Evolutionary conservation across 2,888 invertebrate genomes (phyloP).

Genomic region (Chymomyza fuscimana): DNA sequence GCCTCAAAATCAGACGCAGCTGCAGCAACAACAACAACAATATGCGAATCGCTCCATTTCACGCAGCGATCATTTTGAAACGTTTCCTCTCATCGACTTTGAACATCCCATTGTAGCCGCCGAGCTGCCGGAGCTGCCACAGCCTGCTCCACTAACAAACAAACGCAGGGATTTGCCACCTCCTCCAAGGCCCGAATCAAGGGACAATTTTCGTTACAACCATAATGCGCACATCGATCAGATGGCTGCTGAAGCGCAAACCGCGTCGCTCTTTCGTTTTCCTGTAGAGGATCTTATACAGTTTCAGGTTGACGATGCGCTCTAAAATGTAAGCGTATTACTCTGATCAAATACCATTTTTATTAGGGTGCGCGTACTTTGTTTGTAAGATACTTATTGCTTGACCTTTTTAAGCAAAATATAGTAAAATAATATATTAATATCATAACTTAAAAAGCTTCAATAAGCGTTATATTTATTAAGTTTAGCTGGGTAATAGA

Average conservation of each 20-base stretch:
- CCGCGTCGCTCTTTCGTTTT: slow-evolving; percentile 77
- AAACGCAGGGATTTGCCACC: slow-evolving; percentile 38
- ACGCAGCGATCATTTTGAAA: slow-evolving; percentile 62
- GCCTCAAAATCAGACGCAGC: slow-evolving; percentile 20
- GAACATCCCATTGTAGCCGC: slow-evolving; percentile 76
- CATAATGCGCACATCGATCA: slow-evolving; percentile 68
- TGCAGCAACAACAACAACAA: slow-evolving; percentile 14
- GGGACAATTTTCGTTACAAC: slow-evolving; percentile 52
- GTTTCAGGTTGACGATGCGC: slow-evolving; percentile 78
- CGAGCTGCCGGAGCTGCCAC: slow-evolving; percentile 57
- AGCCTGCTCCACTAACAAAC: slow-evolving; percentile 56
- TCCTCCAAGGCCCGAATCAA: slow-evolving; percentile 28
- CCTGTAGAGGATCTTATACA: slow-evolving; percentile 78
- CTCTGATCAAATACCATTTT: too few relatives aligned
- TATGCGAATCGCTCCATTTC: slow-evolving; percentile 49
- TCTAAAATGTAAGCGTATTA: slow-evolving; percentile 42
- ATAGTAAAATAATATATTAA: background rate
- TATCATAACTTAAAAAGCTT: too few relatives aligned
- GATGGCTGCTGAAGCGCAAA: slow-evolving; percentile 73
- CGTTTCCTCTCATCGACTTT: slow-evolving; percentile 67
- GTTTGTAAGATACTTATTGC: background rate
- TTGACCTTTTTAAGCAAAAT: background rate
- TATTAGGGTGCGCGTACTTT: background rate
- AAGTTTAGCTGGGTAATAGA: too few relatives aligned
- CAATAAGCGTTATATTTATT: too few relatives aligned